These are phyloP conservation scores for Lamproptera curius DNA, from an alignment of 2,888 invertebrate genomes.

Conservation along the genomic window DNA sequence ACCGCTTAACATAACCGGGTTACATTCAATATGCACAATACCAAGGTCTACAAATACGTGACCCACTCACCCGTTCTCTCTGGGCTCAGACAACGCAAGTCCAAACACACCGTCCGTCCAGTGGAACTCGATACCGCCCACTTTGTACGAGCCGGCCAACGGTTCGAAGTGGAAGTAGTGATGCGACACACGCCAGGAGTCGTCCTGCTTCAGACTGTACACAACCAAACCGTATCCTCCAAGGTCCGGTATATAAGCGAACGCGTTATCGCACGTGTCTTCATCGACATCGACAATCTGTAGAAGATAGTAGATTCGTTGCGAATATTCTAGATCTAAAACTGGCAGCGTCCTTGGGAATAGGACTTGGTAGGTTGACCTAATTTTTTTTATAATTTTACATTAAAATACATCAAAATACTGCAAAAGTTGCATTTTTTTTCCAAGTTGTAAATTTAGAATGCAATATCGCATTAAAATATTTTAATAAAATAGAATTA, in stretches of 20 bases:
- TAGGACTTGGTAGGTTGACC: no score
- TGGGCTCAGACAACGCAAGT: constrained; percentile 81
- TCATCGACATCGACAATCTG: constrained; percentile 84
- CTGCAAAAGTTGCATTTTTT: no score
- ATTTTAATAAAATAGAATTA: no score
- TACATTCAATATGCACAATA: constrained; percentile 28
- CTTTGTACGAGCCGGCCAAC: constrained; percentile 84
- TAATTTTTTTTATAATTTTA: no score
- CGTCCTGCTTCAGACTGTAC: constrained; percentile 84
- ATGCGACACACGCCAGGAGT: constrained; percentile 88
- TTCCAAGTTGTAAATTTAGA: no score
- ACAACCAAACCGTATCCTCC: constrained; percentile 87
- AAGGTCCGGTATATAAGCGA: constrained; percentile 87
- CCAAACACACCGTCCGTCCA: constrained; percentile 92
- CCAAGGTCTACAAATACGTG: constrained; percentile 28
- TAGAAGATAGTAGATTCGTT: no score
- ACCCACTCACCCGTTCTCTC: constrained; percentile 71
- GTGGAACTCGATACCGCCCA: constrained; percentile 89
- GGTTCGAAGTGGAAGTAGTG: constrained; percentile 93
- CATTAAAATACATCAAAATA: no score
- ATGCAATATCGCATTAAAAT: no score
- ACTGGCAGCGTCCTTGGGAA: no score
- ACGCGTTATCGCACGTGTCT: constrained; percentile 85
- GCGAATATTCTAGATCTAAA: no score
- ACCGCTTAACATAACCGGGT: constrained; percentile 25